Percentiles rank a stretch among this genome's conserved stretches.
Evolutionary conservation across 2,113 vertebrate genomes (phyloP).

Genomic region (Pagrus major): DNA sequence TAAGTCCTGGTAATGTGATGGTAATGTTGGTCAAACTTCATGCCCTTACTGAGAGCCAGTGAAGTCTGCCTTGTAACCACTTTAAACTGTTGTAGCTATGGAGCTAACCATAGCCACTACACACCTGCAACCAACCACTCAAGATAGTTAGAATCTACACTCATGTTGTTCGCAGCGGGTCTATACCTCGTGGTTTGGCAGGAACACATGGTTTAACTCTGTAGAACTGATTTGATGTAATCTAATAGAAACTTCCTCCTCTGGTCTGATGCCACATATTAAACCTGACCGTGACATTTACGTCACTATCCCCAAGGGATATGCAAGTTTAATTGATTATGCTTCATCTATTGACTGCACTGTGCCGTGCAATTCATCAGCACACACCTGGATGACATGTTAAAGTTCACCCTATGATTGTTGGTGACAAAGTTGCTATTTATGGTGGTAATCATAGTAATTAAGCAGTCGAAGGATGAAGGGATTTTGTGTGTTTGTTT

Average conservation of each 20-base stretch:
- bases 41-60: not conserved
- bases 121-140: not conserved
- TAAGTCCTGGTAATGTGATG: not conserved
- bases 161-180: not conserved
- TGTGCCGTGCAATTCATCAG: constrained; percentile 18
- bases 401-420: constrained; percentile 66
- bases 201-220: constrained; percentile 9
- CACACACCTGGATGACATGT: constrained; percentile 54
- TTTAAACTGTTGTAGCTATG: not conserved
- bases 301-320: not conserved
- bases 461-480: constrained; percentile 65
- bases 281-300: not conserved
- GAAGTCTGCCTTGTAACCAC: not conserved
- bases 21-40: not conserved
- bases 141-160: not conserved
- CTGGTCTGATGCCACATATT: constrained; percentile 13
- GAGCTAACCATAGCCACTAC: not conserved
- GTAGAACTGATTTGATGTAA: constrained; percentile 29
- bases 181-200: constrained; percentile 7
- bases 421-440: constrained; percentile 70
- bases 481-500: constrained; percentile 73
- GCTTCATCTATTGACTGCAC: constrained; percentile 1
- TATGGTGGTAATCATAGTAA: constrained; percentile 77
- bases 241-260: constrained; percentile 32
- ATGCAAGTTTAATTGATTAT: constrained; percentile 32